Base-by-base conservation (phyloP, 1,140 invertebrate genomes). In the Dendrolimus kikuchii region DNA sequence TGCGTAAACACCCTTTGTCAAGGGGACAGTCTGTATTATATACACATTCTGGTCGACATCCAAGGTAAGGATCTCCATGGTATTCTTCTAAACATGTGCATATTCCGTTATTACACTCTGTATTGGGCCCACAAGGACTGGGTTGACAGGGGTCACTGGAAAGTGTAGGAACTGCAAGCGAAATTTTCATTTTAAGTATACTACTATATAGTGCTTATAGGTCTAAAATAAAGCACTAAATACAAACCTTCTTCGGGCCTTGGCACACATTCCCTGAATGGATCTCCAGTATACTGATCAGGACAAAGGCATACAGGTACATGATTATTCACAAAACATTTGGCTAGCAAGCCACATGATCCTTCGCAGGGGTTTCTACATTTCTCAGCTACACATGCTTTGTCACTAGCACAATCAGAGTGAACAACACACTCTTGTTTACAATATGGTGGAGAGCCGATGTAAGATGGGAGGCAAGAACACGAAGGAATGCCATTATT, bases 11-110 rank as follows among this genome's bases (percentile, higher is more conserved):
- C 4, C 93, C 91, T 78, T 91, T 93, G 46, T 90, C 89, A 45
- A 91, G 88, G 4, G 93, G 86, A 76, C 95, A 96, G 56, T 96
- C 95, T 2, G 93, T 92, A 74, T 95, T 96, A 67, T 94, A 90
- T 0, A 94, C 92, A 78, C 95, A 96, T 80, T 96, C 94, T 8
- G 95, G 95, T 59, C 93, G 85, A 77, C 95, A 96, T 10, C 89
- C 91, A 51, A 79, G 74, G 59, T 93, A 92, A 5, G 92, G 91
- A 78, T 91, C 89, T 36, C 92, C 92, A 46, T 90, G 86, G 73
- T 93, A 94, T 52, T 91, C 91, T 10, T 82, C 73, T 52, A 92
- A 59, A 62, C 93, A 94, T 37, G 86, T 83, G 64, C 92, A 93
- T 48, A 84, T 47, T 6, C 90, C 90, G 59, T 83, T 88, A 57